Base-by-base conservation (phyloP, 2,888 invertebrate species). In the Drosophila longiperda region DNA sequence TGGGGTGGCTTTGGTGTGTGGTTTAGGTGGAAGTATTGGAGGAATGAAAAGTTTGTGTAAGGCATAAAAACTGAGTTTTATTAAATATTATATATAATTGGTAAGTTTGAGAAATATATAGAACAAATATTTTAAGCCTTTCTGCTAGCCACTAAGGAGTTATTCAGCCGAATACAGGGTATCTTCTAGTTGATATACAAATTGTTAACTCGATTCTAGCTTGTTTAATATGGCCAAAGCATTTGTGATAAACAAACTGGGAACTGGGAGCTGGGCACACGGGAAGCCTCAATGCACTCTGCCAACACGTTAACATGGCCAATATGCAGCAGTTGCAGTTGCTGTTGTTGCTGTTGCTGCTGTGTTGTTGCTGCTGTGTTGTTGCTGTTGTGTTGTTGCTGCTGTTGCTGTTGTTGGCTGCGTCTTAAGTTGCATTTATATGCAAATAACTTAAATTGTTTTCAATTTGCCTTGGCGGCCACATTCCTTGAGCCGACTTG, bases 401-500 rank as follows among this genome's bases (percentile, higher is more conserved):
- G 69, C n/a, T n/a, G n/a, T 40, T 58, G 60, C 40, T 40, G 52
- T 33, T 72, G 58, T 75, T 70, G 67, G 60, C 74, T 68, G 70
- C 80, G 70, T 83, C 87, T 86, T 87, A 66, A 75, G 84, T 88
- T 89, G 82, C 89, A 88, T 88, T 88, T 90, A 88, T 90, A 88
- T 88, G 88, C 90, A 90, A 88, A 89, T 89, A 87, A 80, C 80
- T 90, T 85, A 90, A 88, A 89, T 89, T 90, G 90, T 90, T 90
- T 90, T 90, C 85, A 89, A 89, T 89, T 87, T 89, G 85, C 87
- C 87, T 82, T 75, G 81, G 89, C 78, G 73, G 64, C 69, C 75
- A 67, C 89, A 89, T 89, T 89, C 89, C 89, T 87, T 77, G 73
- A 59, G 81, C 75, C 75, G 72, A 89, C 74, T 80, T 80, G 85